Evolutionary conservation across 1,140 invertebrate genomes (phyloP).

Genomic region (Aphaenogaster ashmeadi): DNA sequence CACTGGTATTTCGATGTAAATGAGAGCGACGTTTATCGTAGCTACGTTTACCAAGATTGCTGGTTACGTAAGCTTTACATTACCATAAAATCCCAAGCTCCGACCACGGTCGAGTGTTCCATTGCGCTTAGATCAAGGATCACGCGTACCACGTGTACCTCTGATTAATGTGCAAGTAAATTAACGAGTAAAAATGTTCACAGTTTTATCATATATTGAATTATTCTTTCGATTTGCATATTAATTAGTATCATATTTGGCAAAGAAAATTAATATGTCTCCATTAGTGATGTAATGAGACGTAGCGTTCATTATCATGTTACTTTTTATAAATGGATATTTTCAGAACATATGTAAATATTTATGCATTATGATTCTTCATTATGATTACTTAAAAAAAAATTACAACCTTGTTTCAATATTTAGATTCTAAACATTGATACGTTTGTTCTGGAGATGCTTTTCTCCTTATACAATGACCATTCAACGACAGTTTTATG

Average conservation of each 20-base stretch:
- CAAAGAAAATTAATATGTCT: neutral
- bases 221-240: neutral
- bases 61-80: conserved; percentile 34
- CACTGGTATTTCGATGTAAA: conserved; percentile 70
- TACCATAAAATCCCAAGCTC: conserved; percentile 48
- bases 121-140: neutral
- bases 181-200: neutral
- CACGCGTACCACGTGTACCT: neutral
- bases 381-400: neutral
- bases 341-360: neutral
- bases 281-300: neutral
- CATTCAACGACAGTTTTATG: too few species aligned
- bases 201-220: neutral
- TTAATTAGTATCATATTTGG: neutral
- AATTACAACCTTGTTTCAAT: neutral
- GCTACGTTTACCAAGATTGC: conserved; percentile 46
- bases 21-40: conserved; percentile 42
- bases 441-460: neutral
- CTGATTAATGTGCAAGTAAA: neutral
- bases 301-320: neutral
- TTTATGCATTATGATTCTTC: neutral
- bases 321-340: neutral
- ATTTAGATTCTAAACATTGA: neutral
- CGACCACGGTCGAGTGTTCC: neutral
- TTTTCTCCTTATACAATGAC: too few species aligned